Base-by-base conservation (phyloP, 2,888 invertebrate species). In the Agrilus cyanescens region DNA sequence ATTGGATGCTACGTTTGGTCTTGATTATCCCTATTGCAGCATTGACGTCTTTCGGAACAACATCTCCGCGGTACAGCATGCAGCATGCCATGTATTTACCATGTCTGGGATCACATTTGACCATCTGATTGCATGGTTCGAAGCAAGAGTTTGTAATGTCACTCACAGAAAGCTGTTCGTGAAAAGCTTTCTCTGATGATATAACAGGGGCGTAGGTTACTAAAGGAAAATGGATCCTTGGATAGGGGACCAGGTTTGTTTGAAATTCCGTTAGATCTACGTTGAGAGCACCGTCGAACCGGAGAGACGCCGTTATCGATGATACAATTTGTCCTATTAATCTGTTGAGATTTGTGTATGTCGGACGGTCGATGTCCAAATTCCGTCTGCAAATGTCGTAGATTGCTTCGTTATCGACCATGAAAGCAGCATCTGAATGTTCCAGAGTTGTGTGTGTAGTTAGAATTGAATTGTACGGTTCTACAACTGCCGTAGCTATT, bases 91-190 rank as follows among this genome's bases (percentile, higher is more conserved):
- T 56, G 65, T 75, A 75, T 55, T 69, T 69, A 4, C 45, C 45
- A 25, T 66, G 65, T 20, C 72, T 60, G 1, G 73, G 73, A 52
- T 74, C 73, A 51, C 75, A 76, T 52, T 69, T 68, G 32, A 68
- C 66, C 65, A 77, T 73, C 62, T 77, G 77, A 57, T 75, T 75
- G 43, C 71, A 70, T 3, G 76, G 75, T 55, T 78, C 77, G 55
- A 79, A 79, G 56, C 76, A 78, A 33, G 74, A 68, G 48, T 74
- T 73, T 45, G 78, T 78, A 53, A 77, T 76, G 52, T 77, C 75
- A 7, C 69, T 57, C n/a, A 72, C 74, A 12, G 71, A 63, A 44
- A 73, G 58, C 51, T 73, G 73, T 57, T 75, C 75, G 51, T 76
- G 74, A 55, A 72, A 72, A n/a, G 75, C 74, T 56, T 75, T 74